Evolutionary conservation across 2,113 vertebrate species (phyloP), one percentile per base, ranked within the genome.

Genomic region (Macaca fascicularis): DNA sequence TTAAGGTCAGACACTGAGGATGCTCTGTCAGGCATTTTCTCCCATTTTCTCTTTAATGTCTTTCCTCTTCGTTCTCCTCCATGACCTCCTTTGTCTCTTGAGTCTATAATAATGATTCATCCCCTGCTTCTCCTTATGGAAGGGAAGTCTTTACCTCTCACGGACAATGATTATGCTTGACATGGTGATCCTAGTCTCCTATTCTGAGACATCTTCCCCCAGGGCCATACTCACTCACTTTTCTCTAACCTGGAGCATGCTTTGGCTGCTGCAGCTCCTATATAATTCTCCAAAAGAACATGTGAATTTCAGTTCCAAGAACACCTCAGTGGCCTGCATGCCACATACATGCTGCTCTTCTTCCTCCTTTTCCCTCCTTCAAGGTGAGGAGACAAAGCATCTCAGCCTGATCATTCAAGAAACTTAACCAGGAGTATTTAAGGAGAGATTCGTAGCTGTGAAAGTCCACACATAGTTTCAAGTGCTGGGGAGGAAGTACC

Each of bases 371-470:
- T 40, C 17, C 12, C 55, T n/a, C 70, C 85, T 89, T 88, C 23
- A n/a, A 43, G 3, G 35, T 40, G 32, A 72, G n/a, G 67, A 61
- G 45, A 84, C 78, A n/a, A 61, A 87, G 45, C 75, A 17, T 96
- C 92, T 97, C 1, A 89, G 55, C 23, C 8, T 78, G 88, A 48
- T n/a, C 64, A 32, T 38, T 59, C 55, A 64, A 96, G 92, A 96
- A 97, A 38, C 43, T 78, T 97, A 97, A 97, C 35, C 0, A 32
- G 43, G 22, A 50, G 35, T 52, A 94, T 96, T 78, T 95, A 97
- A 98, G n/a, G 40, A 90, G 97, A 96, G 25, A 97, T 85, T 93
- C 78, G 48, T 13, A 92, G 23, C 40, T 90, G 27, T 95, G 92
- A 94, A 97, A 50, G 70, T 90, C 89, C 72, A 52, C 93, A 88